phyloP scores from a whole-genome alignment of 1,140 invertebrate species.

The Charaxes varanes region DNA sequence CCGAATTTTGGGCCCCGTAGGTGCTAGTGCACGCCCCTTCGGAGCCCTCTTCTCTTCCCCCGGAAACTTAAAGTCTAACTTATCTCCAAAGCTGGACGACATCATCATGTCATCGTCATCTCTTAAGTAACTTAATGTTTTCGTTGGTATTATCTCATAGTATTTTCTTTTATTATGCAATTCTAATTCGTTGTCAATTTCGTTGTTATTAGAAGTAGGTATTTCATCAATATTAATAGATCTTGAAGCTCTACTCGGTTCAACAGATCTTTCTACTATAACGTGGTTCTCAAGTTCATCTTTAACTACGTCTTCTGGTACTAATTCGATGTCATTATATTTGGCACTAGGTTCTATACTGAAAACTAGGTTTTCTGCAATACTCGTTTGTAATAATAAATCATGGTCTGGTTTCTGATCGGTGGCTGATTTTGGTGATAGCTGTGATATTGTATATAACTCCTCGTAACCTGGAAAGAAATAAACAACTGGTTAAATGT shows the following conservation, averaged over 20 bases:
- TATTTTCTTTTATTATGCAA: constrained; percentile 64
- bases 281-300: constrained; percentile 38
- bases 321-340: constrained; percentile 40
- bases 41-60: constrained; percentile 84
- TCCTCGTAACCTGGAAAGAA: constrained; percentile 70
- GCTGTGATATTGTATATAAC: constrained; percentile 73
- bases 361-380: constrained; percentile 56
- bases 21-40: constrained; percentile 75
- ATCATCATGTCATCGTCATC: constrained; percentile 49
- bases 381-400: constrained; percentile 43
- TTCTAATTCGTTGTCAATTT: constrained; percentile 65
- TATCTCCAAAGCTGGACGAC: constrained; percentile 55
- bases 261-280: constrained; percentile 55
- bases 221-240: constrained; percentile 60
- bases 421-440: constrained; percentile 73
- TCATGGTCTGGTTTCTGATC: constrained; percentile 29
- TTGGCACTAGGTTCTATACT: constrained; percentile 62
- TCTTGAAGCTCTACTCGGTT: constrained; percentile 50
- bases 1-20: constrained; percentile 78
- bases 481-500: constrained; percentile 19
- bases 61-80: constrained; percentile 72
- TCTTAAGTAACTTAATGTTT: constrained; percentile 45
- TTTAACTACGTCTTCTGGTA: constrained; percentile 42
- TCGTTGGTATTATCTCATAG: constrained; percentile 66
- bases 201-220: constrained; percentile 54